A percentile compares a stretch with the other conserved stretches of the same genome.
These are phyloP conservation scores for Drepana falcataria DNA, from an alignment of 2,888 invertebrate genomes.

Conservation along the genomic window DNA sequence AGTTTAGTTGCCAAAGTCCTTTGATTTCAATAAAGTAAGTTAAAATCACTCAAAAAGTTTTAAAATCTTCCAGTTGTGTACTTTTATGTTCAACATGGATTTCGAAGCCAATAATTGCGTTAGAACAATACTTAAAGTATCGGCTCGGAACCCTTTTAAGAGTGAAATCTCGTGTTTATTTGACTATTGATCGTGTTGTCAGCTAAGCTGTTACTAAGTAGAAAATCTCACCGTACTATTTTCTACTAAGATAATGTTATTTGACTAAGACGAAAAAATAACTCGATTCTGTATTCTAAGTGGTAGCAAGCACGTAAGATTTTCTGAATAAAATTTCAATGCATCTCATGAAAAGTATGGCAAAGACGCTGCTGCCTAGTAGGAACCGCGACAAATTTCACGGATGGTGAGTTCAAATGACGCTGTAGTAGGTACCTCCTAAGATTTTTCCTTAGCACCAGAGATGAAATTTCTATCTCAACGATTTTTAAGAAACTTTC, in stretches of 20 bases:
- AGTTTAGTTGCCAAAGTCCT: slow-evolving; percentile 1
- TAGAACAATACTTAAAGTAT: neutral
- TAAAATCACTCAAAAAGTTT: slow-evolving; percentile 3
- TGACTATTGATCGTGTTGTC: neutral
- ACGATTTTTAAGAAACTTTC: slow-evolving; percentile 40
- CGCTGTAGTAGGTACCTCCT: slow-evolving; percentile 42
- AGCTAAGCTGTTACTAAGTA: neutral
- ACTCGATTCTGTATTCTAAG: no score
- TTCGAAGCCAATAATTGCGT: neutral
- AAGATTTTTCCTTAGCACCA: slow-evolving; percentile 51
- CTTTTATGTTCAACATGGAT: slow-evolving; percentile 1
- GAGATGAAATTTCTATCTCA: slow-evolving; percentile 56
- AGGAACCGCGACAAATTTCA: slow-evolving; percentile 68
- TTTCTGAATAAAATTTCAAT: slow-evolving; percentile 31
- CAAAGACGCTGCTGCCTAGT: slow-evolving; percentile 22
- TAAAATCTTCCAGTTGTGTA: slow-evolving; percentile 2
- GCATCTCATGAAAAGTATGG: slow-evolving; percentile 28
- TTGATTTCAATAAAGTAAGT: slow-evolving; percentile 2
- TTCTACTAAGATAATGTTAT: no score
- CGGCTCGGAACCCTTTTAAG: neutral
- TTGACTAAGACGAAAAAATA: no score
- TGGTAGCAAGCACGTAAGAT: slow-evolving; percentile 17
- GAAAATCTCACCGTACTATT: neutral
- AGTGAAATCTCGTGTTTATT: neutral
- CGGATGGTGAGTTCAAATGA: slow-evolving; percentile 55